Evolutionary conservation across 2,888 invertebrate species (phyloP).

Genomic region (Entomobrya proxima): DNA sequence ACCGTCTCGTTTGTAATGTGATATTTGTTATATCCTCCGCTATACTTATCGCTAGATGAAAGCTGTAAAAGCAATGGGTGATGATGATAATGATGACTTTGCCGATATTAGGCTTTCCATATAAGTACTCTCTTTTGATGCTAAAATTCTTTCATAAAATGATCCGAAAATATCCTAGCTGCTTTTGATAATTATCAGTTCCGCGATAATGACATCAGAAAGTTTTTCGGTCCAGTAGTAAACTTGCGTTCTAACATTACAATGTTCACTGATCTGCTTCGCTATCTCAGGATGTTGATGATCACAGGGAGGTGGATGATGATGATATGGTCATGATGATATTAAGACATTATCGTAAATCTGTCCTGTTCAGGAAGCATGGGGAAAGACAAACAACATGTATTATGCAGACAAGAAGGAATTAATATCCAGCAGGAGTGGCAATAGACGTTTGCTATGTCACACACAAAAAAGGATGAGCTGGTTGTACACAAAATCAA

Average conservation of each 20-base stretch:
- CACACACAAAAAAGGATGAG: constrained; percentile 3
- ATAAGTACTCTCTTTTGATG: constrained; percentile 16
- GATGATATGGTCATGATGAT: constrained; percentile 16
- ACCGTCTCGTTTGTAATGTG: constrained; percentile 4
- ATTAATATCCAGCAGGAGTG: constrained; percentile 40
- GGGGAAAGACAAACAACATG: constrained; percentile 42
- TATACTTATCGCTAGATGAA: neutral
- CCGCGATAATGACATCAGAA: constrained; percentile 43
- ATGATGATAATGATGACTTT: neutral
- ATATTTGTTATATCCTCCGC: neutral
- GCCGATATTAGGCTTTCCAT: neutral
- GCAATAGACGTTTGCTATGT: neutral
- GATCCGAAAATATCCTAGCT: constrained; percentile 27
- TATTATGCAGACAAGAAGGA: constrained; percentile 42
- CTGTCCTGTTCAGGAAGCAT: constrained; percentile 52
- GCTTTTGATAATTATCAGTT: constrained; percentile 44
- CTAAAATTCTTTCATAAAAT: neutral
- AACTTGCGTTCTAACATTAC: neutral
- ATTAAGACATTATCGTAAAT: constrained; percentile 55
- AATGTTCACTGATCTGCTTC: neutral
- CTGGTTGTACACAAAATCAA: no score
- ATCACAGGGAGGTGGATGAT: neutral
- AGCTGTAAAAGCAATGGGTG: neutral
- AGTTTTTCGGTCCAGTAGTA: neutral
- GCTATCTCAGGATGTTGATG: constrained; percentile 4